phyloP scores from a whole-genome alignment of 1,140 invertebrate genomes.

The Nasonia vitripennis region DNA sequence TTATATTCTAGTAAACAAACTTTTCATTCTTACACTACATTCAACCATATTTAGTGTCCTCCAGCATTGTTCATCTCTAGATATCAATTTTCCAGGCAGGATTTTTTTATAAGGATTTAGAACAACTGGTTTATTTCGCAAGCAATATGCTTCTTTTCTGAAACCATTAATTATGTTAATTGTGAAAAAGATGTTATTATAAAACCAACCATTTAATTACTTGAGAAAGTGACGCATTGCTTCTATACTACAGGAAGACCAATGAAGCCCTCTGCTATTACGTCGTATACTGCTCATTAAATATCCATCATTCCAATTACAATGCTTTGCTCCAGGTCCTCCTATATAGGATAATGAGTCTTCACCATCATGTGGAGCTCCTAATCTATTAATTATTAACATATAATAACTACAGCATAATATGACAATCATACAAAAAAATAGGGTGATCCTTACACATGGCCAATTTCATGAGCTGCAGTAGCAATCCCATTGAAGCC shows the following conservation, averaged over 20 bases:
- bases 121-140: constrained; percentile 13
- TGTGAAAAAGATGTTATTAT: neutral
- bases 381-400: neutral
- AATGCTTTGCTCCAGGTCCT: neutral
- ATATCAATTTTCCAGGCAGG: constrained; percentile 15
- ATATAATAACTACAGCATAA: neutral
- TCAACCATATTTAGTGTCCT: neutral
- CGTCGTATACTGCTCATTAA: neutral
- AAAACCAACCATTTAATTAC: neutral
- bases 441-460: neutral
- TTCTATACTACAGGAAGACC: constrained; percentile 4
- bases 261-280: constrained; percentile 1
- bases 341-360: neutral
- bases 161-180: neutral
- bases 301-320: neutral
- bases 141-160: neutral
- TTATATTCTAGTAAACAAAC: neutral
- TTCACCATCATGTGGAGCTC: neutral
- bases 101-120: neutral
- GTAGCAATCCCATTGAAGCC: neutral
- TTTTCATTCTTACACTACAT: neutral
- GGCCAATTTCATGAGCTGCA: constrained; percentile 4
- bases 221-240: neutral
- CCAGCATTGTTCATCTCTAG: constrained; percentile 6
- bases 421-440: neutral